Base-by-base conservation (phyloP, 2,113 vertebrate genomes). In the Lepisosteus osseus region DNA sequence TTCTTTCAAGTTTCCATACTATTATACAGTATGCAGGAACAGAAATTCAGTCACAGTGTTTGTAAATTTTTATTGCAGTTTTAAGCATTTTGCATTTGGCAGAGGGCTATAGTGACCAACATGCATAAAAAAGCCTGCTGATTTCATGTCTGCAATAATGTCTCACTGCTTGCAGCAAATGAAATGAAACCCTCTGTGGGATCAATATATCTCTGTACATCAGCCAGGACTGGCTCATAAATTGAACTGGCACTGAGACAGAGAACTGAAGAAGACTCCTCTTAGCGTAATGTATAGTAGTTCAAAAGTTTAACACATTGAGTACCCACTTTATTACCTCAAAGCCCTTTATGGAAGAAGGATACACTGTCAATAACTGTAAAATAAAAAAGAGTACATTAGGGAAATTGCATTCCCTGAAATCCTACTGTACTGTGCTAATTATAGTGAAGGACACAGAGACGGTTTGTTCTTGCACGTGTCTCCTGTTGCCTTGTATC, bases 271-370 rank as follows among this genome's bases (percentile, higher is more conserved):
- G 40, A 15, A 67, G 44, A 41, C 55, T 73, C 17, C 71, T 73
- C n/a, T 72, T 54, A 66, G 54, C 41, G 12, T 73, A 73, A 67
- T 73, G 65, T 54, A 74, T 17, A 51, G 47, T 44, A 4, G 56
- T 61, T 74, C 59, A 63, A 69, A 55, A 74, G 72, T 73, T 73
- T 73, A 73, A 73, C 72, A 73, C 72, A 73, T 68, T 64, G 57
- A 43, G 59, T 14, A 44, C 6, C 13, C 72, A 43, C 13, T 74
- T 68, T 74, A 69, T 74, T 68, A 62, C 44, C 43, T 51, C 66
- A 41, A 9, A 4, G 59, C 17, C 6, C 57, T 41, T 17, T 54
- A 40, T 61, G 65, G 54, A 7, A 42, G 71, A 17, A 59, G n/a
- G 56, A 59, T 59, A 59, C n/a, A 59, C 12, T 59, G 14, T n/a